Evolutionary conservation across 1,140 invertebrate genomes (phyloP).

Genomic region (Coboldia fuscipes): DNA sequence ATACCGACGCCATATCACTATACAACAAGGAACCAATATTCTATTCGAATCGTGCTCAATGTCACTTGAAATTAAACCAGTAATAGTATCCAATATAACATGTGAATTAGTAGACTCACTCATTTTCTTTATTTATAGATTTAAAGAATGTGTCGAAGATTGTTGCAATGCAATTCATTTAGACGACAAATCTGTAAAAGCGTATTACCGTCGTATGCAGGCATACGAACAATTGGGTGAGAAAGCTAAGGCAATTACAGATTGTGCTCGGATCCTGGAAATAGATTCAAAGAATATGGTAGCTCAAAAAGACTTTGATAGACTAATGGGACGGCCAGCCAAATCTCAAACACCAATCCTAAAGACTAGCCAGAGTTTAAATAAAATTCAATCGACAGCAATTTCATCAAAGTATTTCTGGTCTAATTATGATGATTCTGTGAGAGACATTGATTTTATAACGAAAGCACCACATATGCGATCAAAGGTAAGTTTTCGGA

Average conservation of each 20-base stretch:
- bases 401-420: slow-evolving; percentile 15
- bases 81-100: slow-evolving; percentile 19
- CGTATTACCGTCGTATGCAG: slow-evolving; percentile 20
- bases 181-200: slow-evolving; percentile 13
- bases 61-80: slow-evolving; percentile 65
- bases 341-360: slow-evolving; percentile 8
- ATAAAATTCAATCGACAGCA: slow-evolving; percentile 4
- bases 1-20: slow-evolving; percentile 52
- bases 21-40: slow-evolving; percentile 61
- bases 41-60: slow-evolving; percentile 73
- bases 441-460: slow-evolving; percentile 29
- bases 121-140: slow-evolving; percentile 8
- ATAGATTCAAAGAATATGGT: slow-evolving; percentile 17
- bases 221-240: slow-evolving; percentile 16
- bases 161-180: slow-evolving; percentile 14
- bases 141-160: slow-evolving; percentile 13
- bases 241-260: slow-evolving; percentile 16
- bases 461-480: slow-evolving; percentile 36
- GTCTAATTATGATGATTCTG: slow-evolving; percentile 20
- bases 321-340: slow-evolving; percentile 12
- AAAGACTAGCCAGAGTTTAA: slow-evolving; percentile 1
- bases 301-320: slow-evolving; percentile 12
- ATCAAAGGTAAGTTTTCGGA: slow-evolving; percentile 28
- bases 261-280: slow-evolving; percentile 15
- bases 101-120: neutral